These are phyloP conservation scores for Xenopus petersii DNA, from an alignment of 2,797 vertebrate genomes.

Conservation along the genomic window DNA sequence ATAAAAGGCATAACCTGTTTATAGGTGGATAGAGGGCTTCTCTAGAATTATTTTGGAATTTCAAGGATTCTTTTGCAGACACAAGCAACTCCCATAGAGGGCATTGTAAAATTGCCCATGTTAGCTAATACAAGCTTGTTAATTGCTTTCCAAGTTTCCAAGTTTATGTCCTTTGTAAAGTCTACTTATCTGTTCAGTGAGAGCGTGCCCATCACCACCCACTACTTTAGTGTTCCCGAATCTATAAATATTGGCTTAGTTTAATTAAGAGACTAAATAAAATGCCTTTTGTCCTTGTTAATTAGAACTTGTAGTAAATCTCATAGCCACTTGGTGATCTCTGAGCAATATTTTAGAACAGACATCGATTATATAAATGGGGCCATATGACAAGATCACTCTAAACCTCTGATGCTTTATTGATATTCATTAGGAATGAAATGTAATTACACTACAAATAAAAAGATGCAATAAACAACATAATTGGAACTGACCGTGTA, in stretches of 20 bases:
- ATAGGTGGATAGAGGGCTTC: too few species aligned
- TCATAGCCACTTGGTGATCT: constrained; percentile 43
- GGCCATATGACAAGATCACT: constrained; percentile 4
- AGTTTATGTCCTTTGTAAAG: neutral
- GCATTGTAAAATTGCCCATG: neutral
- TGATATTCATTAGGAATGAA: constrained; percentile 19
- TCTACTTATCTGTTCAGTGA: neutral
- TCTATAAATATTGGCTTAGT: constrained; percentile 26
- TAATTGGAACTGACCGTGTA: neutral
- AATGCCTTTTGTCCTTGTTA: constrained; percentile 50
- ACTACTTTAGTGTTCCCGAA: neutral
- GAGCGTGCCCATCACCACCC: neutral
- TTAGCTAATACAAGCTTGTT: neutral
- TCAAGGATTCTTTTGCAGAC: too few species aligned
- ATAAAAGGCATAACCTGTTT: too few species aligned
- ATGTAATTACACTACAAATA: constrained; percentile 5
- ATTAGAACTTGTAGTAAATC: constrained; percentile 53
- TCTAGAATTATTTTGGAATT: too few species aligned
- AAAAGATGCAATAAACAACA: constrained; percentile 7
- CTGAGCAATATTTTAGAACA: constrained; percentile 25
- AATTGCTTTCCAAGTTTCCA: neutral
- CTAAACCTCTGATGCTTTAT: neutral
- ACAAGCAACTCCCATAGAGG: too few species aligned
- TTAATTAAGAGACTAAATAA: constrained; percentile 55
- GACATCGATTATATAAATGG: constrained; percentile 33